Conservation (phyloP, 1,140 invertebrate genomes). For the Drosophila nikananu region DNA sequence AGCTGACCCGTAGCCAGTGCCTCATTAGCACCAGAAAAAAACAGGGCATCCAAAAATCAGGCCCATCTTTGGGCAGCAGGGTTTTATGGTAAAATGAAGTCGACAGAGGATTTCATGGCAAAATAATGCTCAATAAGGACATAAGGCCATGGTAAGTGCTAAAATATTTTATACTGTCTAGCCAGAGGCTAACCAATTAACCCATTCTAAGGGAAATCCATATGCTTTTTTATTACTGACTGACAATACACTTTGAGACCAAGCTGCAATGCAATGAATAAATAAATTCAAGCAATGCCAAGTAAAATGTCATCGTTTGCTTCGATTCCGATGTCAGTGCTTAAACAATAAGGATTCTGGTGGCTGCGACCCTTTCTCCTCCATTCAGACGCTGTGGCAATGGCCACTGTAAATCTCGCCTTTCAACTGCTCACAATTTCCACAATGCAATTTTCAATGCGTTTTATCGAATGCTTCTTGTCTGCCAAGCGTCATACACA, state of each 20-base stretch:
- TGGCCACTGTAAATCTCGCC: constrained; percentile 75
- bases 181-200: constrained; percentile 17
- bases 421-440: constrained; percentile 75
- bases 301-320: constrained; percentile 58
- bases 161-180: neutral
- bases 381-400: constrained; percentile 41
- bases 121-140: neutral
- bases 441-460: constrained; percentile 77
- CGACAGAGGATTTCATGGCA: neutral
- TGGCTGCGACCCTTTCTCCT: neutral
- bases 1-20: constrained; percentile 30
- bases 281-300: constrained; percentile 48
- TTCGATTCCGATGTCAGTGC: constrained; percentile 62
- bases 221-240: constrained; percentile 1
- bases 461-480: constrained; percentile 74
- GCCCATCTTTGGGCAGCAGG: neutral
- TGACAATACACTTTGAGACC: constrained; percentile 34
- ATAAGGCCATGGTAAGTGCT: neutral
- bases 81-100: neutral
- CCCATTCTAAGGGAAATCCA: neutral
- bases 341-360: constrained; percentile 68
- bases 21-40: constrained; percentile 64
- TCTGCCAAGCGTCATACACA: constrained; percentile 79
- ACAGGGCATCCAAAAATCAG: constrained; percentile 8
- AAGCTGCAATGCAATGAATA: constrained; percentile 21